Evolutionary conservation across 2,888 invertebrate genomes (phyloP), one percentile per base, ranked within the genome.

Genomic region (Agrypnus murinus): DNA sequence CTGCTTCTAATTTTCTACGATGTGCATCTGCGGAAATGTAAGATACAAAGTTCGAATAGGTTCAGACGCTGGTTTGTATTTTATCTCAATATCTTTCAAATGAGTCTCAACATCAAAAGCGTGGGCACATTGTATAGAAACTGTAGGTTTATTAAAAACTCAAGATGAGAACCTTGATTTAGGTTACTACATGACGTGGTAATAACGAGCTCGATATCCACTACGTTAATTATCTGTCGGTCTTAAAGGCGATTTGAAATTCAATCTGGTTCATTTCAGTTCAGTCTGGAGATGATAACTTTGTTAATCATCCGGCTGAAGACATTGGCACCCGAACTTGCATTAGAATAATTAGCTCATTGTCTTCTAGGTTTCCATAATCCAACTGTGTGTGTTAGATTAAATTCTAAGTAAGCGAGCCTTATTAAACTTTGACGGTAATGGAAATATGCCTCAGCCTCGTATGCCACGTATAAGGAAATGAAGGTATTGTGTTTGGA

Each of bases 281-380:
- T 19, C 31, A 48, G 31, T 31, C 25, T 15, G 7, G 50, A 50
- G 31, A 31, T 15, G 55, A 36, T 36, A 55, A 55, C 55, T 55
- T 55, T 55, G 55, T 55, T 55, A 55, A 55, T 55, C 55, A 55
- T 55, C 55, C 36, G 55, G 55, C 55, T 55, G 36, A 55, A 36
- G 55, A 36, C 55, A 55, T 55, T 55, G 55, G 55, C 55, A 55
- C 55, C 34, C 55, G 55, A 55, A 34, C 55, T 17, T 55, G 55
- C 36, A 55, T 55, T 58, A 58, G 43, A 58, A 58, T 43, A 58
- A 58, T 58, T 58, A 58, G 58, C 40, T 19, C 43, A 40, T 43
- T 43, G 58, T 58, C 25, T 31, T 43, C 58, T 31, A 31, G 40
- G 43, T 58, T 43, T 6, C 55, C 58, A 58, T 58, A 38, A 58